Percentiles rank a stretch among this genome's conserved stretches.
phyloP scores from a whole-genome alignment of 2,113 vertebrate species.

The Cromileptes altivelis region DNA sequence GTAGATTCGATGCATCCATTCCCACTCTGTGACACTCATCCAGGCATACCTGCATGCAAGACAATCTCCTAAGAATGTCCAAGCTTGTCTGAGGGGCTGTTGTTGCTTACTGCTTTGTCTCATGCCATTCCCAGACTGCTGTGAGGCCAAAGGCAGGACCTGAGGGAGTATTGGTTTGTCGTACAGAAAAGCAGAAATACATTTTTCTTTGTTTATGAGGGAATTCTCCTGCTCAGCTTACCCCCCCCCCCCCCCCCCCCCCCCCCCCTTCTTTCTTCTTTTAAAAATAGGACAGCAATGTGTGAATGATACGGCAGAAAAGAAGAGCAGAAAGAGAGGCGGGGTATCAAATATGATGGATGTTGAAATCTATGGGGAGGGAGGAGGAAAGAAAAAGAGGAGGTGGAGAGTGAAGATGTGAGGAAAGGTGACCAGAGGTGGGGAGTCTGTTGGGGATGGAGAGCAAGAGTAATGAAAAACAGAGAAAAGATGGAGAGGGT shows the following conservation, averaged over 20 bases:
- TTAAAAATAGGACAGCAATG: conserved; percentile 16
- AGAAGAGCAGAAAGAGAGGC: conserved; percentile 19
- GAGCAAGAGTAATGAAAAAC: conserved; percentile 6
- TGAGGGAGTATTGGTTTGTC: conserved; percentile 82
- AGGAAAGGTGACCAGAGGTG: conserved; percentile 40
- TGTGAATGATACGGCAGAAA: conserved; percentile 32
- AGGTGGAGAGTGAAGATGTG: neutral
- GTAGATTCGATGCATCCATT: conserved; percentile 66
- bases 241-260: too few species aligned
- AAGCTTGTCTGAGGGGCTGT: conserved; percentile 64
- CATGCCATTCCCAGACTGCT: conserved; percentile 66
- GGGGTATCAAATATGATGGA: conserved; percentile 16
- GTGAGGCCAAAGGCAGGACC: conserved; percentile 60
- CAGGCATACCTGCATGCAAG: conserved; percentile 77
- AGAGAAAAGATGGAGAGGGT: conserved; percentile 43
- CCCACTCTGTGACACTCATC: conserved; percentile 64
- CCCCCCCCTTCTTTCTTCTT: conserved; percentile 23
- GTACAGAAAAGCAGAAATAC: conserved; percentile 69
- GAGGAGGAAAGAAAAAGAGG: neutral
- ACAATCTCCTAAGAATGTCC: conserved; percentile 79
- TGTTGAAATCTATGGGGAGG: conserved; percentile 10
- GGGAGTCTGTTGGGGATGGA: neutral
- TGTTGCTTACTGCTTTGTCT: conserved; percentile 62
- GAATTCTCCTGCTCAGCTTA: conserved; percentile 64
- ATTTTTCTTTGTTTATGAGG: conserved; percentile 68